Percentiles rank a stretch among this genome's conserved stretches.
phyloP scores from a whole-genome alignment of 2,113 vertebrate genomes.

The Tetrao urogallus region DNA sequence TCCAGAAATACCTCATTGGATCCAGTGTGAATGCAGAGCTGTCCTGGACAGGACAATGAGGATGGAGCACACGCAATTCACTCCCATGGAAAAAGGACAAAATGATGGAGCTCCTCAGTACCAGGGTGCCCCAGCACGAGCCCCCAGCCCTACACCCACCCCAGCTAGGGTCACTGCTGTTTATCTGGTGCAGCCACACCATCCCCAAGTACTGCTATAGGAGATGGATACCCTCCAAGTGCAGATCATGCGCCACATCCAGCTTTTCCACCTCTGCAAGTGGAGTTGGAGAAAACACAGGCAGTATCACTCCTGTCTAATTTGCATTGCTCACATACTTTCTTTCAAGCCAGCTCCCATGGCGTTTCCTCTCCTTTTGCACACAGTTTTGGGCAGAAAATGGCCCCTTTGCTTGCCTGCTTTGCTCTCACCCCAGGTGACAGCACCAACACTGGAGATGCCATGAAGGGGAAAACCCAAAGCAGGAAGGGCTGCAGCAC shows the following conservation, averaged over 20 bases:
- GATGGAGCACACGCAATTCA: not conserved
- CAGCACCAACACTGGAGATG: not conserved
- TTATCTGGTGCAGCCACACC: not conserved
- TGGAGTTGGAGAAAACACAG: not conserved
- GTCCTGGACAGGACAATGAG: not conserved
- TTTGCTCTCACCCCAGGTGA: not conserved
- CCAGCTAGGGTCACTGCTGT: rapidly evolving
- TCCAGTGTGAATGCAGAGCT: rapidly evolving
- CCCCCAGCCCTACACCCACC: rapidly evolving
- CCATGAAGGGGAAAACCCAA: rapidly evolving
- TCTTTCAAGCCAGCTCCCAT: not conserved
- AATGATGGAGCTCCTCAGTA: not conserved
- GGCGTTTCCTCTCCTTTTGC: not conserved
- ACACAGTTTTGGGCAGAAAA: not conserved
- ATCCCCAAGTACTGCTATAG: rapidly evolving
- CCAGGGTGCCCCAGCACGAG: not conserved
- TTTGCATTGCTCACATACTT: constrained; percentile 39
- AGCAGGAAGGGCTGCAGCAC: not conserved
- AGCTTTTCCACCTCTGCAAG: not conserved
- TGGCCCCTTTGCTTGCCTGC: not conserved
- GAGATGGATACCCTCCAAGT: not conserved
- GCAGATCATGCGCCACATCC: rapidly evolving
- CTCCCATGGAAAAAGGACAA: not conserved
- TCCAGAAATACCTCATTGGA: not conserved
- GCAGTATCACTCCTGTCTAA: constrained; percentile 12